Evolutionary conservation across 2,113 vertebrate genomes (phyloP).

Genomic region (Dicrurus megarhynchus): DNA sequence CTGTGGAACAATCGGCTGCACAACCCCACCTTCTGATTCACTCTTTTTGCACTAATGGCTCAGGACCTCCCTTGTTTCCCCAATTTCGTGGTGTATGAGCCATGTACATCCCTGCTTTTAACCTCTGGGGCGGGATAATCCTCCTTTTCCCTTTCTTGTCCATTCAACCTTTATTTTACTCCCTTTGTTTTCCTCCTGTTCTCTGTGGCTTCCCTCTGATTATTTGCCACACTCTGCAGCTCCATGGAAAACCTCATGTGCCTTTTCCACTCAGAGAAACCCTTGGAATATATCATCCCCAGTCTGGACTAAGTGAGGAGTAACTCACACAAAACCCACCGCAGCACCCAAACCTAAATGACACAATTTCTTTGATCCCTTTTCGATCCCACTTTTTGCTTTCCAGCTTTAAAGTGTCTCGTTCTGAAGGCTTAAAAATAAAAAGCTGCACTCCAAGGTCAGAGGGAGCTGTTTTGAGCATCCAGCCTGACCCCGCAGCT

Average conservation of each 20-base stretch:
- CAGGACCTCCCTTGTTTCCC: not conserved
- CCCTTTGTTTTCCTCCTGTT: not conserved
- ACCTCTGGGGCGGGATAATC: not conserved
- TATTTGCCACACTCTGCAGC: not conserved
- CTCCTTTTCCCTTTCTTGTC: not conserved
- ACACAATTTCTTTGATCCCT: not conserved
- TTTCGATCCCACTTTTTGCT: not conserved
- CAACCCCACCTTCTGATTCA: not conserved
- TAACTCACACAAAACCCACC: not conserved
- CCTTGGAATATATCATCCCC: not conserved
- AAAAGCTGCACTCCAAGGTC: not conserved
- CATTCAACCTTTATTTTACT: not conserved
- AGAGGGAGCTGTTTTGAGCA: not conserved
- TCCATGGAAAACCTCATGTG: not conserved
- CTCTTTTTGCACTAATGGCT: not conserved
- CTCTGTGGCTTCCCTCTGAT: not conserved
- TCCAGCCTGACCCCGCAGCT: not conserved
- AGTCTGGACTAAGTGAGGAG: not conserved
- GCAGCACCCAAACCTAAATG: not conserved
- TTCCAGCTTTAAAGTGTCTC: not conserved
- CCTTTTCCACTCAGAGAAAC: not conserved
- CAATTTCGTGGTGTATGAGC: accelerated
- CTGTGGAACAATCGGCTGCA: not conserved
- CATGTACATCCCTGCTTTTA: accelerated
- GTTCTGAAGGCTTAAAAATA: not conserved